These are phyloP conservation scores for Amiota communis DNA, from an alignment of 2,888 invertebrate species.

Conservation along the genomic window DNA sequence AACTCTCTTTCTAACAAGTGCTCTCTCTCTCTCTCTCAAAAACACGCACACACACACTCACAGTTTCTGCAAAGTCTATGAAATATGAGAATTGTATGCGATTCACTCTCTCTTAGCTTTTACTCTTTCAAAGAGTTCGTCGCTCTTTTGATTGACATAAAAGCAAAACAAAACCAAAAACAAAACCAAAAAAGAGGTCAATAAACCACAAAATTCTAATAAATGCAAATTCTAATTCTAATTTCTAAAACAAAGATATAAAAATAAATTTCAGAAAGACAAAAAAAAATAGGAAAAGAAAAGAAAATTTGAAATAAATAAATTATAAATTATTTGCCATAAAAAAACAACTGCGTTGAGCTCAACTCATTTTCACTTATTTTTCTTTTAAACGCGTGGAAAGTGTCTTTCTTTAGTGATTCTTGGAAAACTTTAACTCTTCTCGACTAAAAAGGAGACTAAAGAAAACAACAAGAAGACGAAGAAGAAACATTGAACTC, in stretches of 20 bases:
- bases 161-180: too few relatives aligned
- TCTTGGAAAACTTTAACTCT: conserved; percentile 58
- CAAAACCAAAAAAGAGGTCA: conserved; percentile 30
- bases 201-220: conserved; percentile 30
- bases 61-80: not conserved
- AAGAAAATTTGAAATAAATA: conserved; percentile 31
- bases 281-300: not conserved
- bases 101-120: too few relatives aligned
- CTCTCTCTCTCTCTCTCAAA: not conserved
- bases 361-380: conserved; percentile 55
- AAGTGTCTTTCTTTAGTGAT: conserved; percentile 50
- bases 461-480: conserved; percentile 11
- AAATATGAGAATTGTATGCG: too few relatives aligned
- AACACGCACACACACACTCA: not conserved
- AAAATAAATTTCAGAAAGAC: not conserved
- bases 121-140: too few relatives aligned
- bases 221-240: not conserved
- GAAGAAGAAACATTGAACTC: conserved; percentile 63
- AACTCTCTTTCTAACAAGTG: too few relatives aligned
- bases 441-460: conserved; percentile 43
- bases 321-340: conserved; percentile 21
- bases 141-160: too few relatives aligned
- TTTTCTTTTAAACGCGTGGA: conserved; percentile 42
- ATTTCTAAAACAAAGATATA: conserved; percentile 5
- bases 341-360: conserved; percentile 27